phyloP scores from a whole-genome alignment of 2,113 vertebrate genomes.

The Lepus timidus region DNA sequence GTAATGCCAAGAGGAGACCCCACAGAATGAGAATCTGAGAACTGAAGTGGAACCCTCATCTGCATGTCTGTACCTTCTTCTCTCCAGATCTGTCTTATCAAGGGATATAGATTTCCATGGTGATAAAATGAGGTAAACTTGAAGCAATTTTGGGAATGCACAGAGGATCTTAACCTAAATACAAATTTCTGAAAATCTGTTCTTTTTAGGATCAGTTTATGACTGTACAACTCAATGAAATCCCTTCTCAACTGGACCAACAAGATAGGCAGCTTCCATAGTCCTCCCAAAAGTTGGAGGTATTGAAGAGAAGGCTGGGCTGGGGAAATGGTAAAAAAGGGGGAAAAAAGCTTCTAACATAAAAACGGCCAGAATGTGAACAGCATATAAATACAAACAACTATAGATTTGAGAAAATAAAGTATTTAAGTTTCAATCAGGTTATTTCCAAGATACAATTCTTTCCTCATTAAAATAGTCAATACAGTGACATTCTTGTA shows the following conservation, averaged over 20 bases:
- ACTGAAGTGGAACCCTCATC: not conserved
- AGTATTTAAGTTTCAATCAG: not conserved
- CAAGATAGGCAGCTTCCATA: not conserved
- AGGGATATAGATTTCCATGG: not conserved
- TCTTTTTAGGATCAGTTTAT: conserved; percentile 16
- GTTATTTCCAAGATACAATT: not conserved
- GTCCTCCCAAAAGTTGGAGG: not conserved
- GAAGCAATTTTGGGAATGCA: not conserved
- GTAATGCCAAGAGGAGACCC: not conserved
- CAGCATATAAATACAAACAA: not conserved
- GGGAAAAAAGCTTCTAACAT: not conserved
- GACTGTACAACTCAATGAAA: conserved; percentile 35
- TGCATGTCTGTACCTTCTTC: not conserved
- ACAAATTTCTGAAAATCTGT: conserved; percentile 37
- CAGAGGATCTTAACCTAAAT: not conserved
- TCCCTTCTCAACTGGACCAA: not conserved
- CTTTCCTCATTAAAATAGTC: not conserved
- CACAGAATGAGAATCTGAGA: not conserved
- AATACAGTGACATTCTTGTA: not conserved
- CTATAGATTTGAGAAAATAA: not conserved
- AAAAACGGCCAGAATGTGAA: not conserved
- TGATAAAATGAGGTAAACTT: not conserved
- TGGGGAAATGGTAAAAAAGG: not conserved
- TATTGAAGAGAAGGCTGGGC: not conserved
- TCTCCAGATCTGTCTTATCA: not conserved